These are phyloP conservation scores for Pelodytes ibericus DNA, from an alignment of 2,797 vertebrate genomes.

Conservation along the genomic window DNA sequence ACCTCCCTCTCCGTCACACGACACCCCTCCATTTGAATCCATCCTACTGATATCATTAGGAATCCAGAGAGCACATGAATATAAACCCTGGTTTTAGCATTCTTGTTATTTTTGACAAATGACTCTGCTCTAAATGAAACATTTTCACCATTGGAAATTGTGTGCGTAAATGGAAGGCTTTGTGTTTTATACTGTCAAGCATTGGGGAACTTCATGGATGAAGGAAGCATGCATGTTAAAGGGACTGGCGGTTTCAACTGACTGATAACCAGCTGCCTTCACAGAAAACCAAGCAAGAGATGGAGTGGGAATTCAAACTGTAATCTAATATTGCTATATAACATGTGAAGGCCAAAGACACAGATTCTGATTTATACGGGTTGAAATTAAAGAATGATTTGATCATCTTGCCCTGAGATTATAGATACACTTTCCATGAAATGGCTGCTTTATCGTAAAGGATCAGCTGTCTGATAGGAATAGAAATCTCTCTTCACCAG, in stretches of 20 bases:
- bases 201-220: slow-evolving; percentile 14
- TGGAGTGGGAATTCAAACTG: slow-evolving; percentile 45
- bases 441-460: too few relatives aligned
- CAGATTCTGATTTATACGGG: slow-evolving; percentile 21
- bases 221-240: slow-evolving; percentile 15
- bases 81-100: not conserved
- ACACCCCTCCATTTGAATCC: too few relatives aligned
- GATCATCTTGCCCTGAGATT: too few relatives aligned
- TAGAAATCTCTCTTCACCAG: too few relatives aligned
- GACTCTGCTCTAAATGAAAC: not conserved
- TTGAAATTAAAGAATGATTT: slow-evolving; percentile 5
- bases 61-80: too few relatives aligned
- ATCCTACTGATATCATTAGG: too few relatives aligned
- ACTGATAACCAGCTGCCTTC: slow-evolving; percentile 48
- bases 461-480: too few relatives aligned
- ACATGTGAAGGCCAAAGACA: slow-evolving; percentile 28
- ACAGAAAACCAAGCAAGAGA: slow-evolving; percentile 31
- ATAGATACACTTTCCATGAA: too few relatives aligned
- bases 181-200: slow-evolving; percentile 1
- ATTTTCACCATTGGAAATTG: not conserved
- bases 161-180: not conserved
- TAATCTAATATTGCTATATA: slow-evolving; percentile 42
- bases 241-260: slow-evolving; percentile 32
- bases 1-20: too few relatives aligned
- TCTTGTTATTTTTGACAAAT: not conserved